Base-by-base conservation (phyloP, 2,113 vertebrate species). In the Notarius lentiginosus region DNA sequence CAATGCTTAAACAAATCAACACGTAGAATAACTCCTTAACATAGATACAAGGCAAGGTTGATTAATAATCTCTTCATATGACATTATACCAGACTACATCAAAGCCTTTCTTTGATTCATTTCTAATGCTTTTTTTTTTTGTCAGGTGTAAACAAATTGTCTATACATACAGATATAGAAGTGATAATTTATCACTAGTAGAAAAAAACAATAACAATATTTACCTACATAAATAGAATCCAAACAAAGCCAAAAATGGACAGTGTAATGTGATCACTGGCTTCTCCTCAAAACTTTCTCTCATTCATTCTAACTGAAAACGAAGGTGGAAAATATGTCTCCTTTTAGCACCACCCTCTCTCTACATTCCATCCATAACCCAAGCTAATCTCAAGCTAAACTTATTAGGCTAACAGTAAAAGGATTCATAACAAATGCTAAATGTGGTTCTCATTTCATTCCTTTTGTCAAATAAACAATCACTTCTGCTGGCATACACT, bases 281-380 rank as follows among this genome's bases (percentile, higher is more conserved):
- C 20, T 80, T 86, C 68, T 70, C 49, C 68, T 79, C 10, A 11
- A 5, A 24, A 73, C 63, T 68, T 63, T 76, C 75, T 56, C 47
- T 51, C 47, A 87, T 85, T 90, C 89, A 83, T 82, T 87, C 87
- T 93, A 90, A 83, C 89, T 90, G 60, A 93, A 91, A 94, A 92
- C 91, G 92, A 88, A 87, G 60, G 65, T 61, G 83, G 82, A 91
- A 91, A 84, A 51, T 41, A 17, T 79, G 75, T 49, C 53, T 88
- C 84, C 77, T 70, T 79, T 24, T 58, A 60, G 90, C 90, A 90
- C 92, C 94, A 90, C 95, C 94, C 92, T 90, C 88, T 88, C 86
- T 84, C 87, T 90, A 85, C 91, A 92, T 83, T 87, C 83, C 79
- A 82, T 75, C 70, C 84, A 76, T 89, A 86, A 82, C 24, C 11